Base-by-base conservation (phyloP, 2,113 vertebrate genomes). In the Seriola aureovittata region DNA sequence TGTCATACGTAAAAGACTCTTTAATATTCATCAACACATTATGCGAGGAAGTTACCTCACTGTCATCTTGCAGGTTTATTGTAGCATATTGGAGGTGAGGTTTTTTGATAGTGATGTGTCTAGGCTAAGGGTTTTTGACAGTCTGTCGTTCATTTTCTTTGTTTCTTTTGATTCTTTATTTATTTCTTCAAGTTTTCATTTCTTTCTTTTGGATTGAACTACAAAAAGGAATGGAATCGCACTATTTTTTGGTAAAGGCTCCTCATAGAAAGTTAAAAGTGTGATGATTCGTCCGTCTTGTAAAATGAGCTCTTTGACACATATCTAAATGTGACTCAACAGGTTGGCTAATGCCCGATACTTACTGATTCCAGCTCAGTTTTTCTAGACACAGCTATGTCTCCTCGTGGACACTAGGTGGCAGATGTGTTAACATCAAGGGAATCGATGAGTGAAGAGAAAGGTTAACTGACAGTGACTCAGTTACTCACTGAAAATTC, bases 351-450 rank as follows among this genome's bases (percentile, higher is more conserved):
- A 10, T 12, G 11, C 4, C 8, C 16, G 38, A 3, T 23, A 23
- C 8, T 68, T 32, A 9, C 0, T 36, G 32, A 71, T 34, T 44
- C 2, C 25, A 17, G n/a, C 40, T 76, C 6, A 7, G n/a, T 12
- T 1, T 17, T 3, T 25, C 14, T 19, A 59, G 4, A 68, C 5
- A 8, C 16, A 54, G 38, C 13, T 14, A 34, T 54, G 13, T 0
- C 16, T 54, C 34, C 5, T 71, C 0, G 29, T 75, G 59, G 54
- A 75, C 80, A 80, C 75, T 46, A 74, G 77, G 25, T 58, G 75
- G 72, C 83, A 76, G 70, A 55, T 16, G 3, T 16, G 12, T 25
- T 36, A 8, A 64, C 46, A 59, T 3, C 23, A 36, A n/a, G 8
- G 13, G 10, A 44, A 71, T 42, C 9, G 38, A 42, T 21, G 4